Conservation (phyloP, 2,113 vertebrate genomes). For the Bucco capensis region DNA sequence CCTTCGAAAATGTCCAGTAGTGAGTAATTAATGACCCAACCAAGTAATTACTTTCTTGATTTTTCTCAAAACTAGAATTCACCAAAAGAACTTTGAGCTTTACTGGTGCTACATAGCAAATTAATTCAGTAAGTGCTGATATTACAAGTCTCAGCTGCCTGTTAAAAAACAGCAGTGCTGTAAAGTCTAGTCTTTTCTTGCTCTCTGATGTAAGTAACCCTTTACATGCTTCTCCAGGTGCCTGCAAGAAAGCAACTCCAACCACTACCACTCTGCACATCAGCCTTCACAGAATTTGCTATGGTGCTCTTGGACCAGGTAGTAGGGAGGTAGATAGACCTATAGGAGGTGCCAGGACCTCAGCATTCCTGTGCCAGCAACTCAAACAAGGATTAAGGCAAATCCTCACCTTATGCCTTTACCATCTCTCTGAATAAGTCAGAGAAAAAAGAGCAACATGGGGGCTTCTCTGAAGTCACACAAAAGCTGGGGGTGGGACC, state of each 20-base stretch:
- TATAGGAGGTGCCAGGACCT: background rate
- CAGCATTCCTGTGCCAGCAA: background rate
- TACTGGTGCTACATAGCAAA: slow-evolving; percentile 33
- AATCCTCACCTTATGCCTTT: background rate
- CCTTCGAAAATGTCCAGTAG: slow-evolving; percentile 45
- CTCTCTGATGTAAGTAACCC: slow-evolving; percentile 6
- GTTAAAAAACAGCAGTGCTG: background rate
- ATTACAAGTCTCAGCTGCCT: slow-evolving; percentile 38
- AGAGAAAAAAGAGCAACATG: background rate
- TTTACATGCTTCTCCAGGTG: background rate
- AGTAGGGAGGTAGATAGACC: background rate
- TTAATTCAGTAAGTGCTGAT: slow-evolving; percentile 61
- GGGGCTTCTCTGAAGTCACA: background rate
- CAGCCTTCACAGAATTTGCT: background rate
- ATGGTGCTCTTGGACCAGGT: background rate
- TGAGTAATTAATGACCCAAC: slow-evolving; percentile 65
- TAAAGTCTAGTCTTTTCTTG: background rate
- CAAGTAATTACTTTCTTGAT: slow-evolving; percentile 70
- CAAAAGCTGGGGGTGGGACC: background rate
- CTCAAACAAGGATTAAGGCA: background rate
- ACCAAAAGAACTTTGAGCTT: background rate
- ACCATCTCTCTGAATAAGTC: accelerated
- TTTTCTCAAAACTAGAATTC: slow-evolving; percentile 56
- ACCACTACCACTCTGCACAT: background rate
- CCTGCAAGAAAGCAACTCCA: background rate